Percentiles rank a stretch among this genome's conserved stretches.
Evolutionary conservation across 2,888 invertebrate species (phyloP).

Genomic region (Druceiella hillmani): DNA sequence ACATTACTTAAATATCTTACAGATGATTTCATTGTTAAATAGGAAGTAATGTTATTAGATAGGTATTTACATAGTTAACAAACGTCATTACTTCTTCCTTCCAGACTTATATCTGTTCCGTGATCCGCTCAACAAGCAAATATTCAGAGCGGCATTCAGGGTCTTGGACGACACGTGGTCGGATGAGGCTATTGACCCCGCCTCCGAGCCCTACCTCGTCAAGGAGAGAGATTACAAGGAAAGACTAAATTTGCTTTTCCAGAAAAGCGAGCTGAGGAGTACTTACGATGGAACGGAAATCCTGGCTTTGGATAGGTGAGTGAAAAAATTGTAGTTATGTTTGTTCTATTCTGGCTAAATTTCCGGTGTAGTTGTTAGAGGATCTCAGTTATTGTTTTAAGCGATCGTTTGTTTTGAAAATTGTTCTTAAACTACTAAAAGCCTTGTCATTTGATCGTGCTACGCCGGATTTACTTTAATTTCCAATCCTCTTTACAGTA

Average conservation of each 20-base stretch:
- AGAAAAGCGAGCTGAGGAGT: constrained; percentile 66
- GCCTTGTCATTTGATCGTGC: no score
- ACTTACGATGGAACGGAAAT: constrained; percentile 77
- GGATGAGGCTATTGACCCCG: constrained; percentile 60
- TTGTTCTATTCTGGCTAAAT: no score
- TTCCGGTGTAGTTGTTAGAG: no score
- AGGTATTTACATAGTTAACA: constrained; percentile 11
- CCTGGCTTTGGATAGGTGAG: constrained; percentile 80
- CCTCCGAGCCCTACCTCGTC: constrained; percentile 64
- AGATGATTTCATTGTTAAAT: constrained; percentile 3
- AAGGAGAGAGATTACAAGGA: constrained; percentile 70
- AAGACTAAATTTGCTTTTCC: constrained; percentile 67
- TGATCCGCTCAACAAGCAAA: constrained; percentile 69
- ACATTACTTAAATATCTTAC: no score
- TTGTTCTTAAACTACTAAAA: no score
- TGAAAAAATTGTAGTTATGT: constrained; percentile 14
- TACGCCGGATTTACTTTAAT: no score
- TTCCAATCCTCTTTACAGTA: no score
- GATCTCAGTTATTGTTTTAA: no score
- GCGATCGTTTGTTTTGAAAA: no score
- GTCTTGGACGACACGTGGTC: constrained; percentile 65
- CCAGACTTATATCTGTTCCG: constrained; percentile 69
- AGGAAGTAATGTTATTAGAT: constrained; percentile 2
- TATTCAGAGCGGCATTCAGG: constrained; percentile 77
- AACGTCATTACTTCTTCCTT: constrained; percentile 29